Base-by-base conservation (phyloP, 1,140 invertebrate species). In the Ctenoplectra terminalis region DNA sequence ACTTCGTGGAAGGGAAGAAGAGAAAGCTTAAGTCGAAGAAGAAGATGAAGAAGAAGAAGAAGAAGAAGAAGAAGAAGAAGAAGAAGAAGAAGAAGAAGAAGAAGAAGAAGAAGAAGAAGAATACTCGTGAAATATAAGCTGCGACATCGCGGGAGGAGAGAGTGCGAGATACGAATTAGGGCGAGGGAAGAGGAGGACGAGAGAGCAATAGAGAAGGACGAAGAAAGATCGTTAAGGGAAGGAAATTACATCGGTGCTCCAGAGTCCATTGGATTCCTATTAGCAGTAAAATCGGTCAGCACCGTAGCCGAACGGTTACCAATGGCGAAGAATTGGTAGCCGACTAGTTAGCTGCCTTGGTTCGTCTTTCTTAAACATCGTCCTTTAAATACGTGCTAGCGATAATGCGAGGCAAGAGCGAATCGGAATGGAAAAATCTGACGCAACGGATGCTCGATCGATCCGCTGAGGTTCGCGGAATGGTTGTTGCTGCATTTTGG, bases 231-330 rank as follows among this genome's bases (percentile, higher is more conserved):
- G 83, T 90, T 90, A 89, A 88, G 73, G 26, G 61, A 64, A 89
- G 85, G 84, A 90, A 88, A 90, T 90, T 90, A 85, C 87, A 79
- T 83, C 63, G 75, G 67, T 78, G 76, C 74, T 71, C 67, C 37
- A 54, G 37, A 71, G 77, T 84, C 75, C 88, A 87, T 88, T 80
- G 78, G 86, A 90, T 84, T 89, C 69, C 90, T 90, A 90, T 90
- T 90, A 90, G 88, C 89, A 90, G 90, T 90, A 89, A 90, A 91
- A 88, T 86, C 81, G 81, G 34, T 26, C 67, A 54, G 81, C 72
- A 81, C 71, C 79, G 61, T 40, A 56, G 60, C 66, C 60, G 48
- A 58, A 60, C 56, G 34, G 58, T 83, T 87, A 70, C 34, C 63
- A 75, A 29, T 73, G 61, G 23, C 52, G 61, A n/a, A 20, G 71